phyloP scores from a whole-genome alignment of 1,140 invertebrate species.

The Kradibia gibbosae region DNA sequence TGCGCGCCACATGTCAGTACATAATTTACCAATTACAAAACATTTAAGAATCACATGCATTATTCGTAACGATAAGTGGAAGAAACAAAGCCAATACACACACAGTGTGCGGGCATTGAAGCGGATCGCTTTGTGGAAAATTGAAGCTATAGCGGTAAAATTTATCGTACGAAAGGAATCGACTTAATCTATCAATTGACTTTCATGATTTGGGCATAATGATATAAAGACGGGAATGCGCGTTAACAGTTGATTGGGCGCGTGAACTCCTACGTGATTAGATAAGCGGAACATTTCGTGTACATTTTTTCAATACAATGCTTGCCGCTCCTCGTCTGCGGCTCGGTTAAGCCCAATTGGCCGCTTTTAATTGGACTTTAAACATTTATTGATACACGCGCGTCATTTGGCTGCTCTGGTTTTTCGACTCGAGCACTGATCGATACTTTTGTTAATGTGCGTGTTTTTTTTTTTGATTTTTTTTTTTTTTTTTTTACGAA shows the following conservation, averaged over 20 bases:
- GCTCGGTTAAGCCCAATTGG: neutral
- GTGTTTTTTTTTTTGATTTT: slow-evolving; percentile 8
- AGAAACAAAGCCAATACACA: too few relatives aligned
- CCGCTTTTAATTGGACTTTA: slow-evolving; percentile 27
- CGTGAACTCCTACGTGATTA: neutral
- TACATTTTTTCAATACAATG: slow-evolving; percentile 6
- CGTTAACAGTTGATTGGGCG: slow-evolving; percentile 1
- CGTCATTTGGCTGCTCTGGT: neutral
- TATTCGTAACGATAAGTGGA: too few relatives aligned
- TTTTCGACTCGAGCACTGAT: neutral
- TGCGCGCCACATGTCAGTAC: too few relatives aligned
- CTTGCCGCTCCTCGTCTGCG: neutral
- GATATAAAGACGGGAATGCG: neutral
- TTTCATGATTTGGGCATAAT: neutral
- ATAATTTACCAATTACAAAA: too few relatives aligned
- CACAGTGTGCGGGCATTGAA: too few relatives aligned
- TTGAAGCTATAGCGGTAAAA: too few relatives aligned
- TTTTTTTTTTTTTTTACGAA: too few relatives aligned
- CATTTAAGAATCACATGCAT: too few relatives aligned
- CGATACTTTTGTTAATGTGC: neutral
- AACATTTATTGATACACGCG: neutral
- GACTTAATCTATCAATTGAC: neutral
- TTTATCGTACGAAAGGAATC: neutral
- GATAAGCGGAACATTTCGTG: slow-evolving; percentile 22
- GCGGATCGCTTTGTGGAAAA: too few relatives aligned